phyloP scores from a whole-genome alignment of 2,113 vertebrate genomes.

The Cromileptes altivelis region DNA sequence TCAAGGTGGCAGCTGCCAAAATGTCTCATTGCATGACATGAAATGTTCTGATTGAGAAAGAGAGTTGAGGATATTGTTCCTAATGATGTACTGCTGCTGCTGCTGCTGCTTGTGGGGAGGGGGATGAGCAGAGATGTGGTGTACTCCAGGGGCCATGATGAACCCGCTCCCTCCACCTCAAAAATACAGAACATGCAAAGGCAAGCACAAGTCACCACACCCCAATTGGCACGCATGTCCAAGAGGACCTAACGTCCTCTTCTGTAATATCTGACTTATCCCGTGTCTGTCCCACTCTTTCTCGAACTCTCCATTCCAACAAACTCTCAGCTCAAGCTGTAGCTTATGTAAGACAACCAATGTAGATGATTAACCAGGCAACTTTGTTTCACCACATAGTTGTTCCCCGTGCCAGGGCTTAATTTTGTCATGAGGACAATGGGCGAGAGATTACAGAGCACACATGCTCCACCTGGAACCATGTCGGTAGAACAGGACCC shows the following conservation, averaged over 20 bases:
- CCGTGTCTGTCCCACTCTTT: background rate
- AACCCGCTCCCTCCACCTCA: conserved; percentile 34
- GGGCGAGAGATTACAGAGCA: conserved; percentile 49
- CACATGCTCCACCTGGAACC: conserved; percentile 59
- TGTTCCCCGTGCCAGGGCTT: conserved; percentile 33
- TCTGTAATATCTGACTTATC: conserved; percentile 20
- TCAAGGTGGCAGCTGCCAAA: conserved; percentile 73
- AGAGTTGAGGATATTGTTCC: conserved; percentile 62
- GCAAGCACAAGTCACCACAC: conserved; percentile 37
- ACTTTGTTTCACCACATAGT: conserved; percentile 37
- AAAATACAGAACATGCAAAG: conserved; percentile 46
- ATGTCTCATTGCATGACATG: conserved; percentile 64
- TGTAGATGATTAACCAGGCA: conserved; percentile 69
- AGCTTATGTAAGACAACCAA: conserved; percentile 29
- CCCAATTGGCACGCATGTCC: conserved; percentile 40
- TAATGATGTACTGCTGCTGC: conserved; percentile 56
- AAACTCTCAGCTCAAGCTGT: conserved; percentile 12
- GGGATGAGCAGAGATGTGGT: conserved; percentile 18
- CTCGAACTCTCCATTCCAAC: background rate
- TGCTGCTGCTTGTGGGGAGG: conserved; percentile 41
- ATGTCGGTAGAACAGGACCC: conserved; percentile 27
- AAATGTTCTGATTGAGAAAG: conserved; percentile 64
- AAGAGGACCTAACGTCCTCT: conserved; percentile 14
- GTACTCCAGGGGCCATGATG: conserved; percentile 39
- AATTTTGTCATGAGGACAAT: conserved; percentile 57